phyloP scores from a whole-genome alignment of 2,797 vertebrate species.

The Chloroceryle inda region DNA sequence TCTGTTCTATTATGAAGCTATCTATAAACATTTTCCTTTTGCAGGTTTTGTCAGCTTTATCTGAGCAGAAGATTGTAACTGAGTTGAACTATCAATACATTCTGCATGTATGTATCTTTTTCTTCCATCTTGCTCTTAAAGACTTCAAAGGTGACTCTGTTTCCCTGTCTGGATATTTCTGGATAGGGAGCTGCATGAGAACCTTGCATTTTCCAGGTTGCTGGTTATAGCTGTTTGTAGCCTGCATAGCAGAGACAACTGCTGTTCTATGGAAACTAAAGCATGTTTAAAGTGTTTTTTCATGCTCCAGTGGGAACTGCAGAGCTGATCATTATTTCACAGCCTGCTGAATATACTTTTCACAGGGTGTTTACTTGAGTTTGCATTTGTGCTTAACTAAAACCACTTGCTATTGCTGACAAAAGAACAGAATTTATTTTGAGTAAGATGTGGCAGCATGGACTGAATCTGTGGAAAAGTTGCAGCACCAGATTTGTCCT shows the following conservation, averaged over 20 bases:
- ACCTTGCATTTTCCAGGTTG: background rate
- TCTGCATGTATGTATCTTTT: background rate
- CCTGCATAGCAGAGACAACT: background rate
- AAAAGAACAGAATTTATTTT: background rate
- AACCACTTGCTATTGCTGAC: background rate
- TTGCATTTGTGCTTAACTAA: background rate
- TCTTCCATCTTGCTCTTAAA: background rate
- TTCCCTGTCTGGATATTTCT: background rate
- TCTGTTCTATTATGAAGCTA: background rate
- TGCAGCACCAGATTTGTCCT: background rate
- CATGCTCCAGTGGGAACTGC: background rate
- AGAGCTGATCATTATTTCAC: slow-evolving; percentile 26
- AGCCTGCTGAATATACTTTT: slow-evolving; percentile 36
- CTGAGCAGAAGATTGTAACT: background rate
- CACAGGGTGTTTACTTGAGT: slow-evolving; percentile 13
- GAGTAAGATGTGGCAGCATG: background rate
- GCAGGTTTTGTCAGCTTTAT: background rate
- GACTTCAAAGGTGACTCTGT: background rate
- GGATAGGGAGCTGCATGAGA: background rate
- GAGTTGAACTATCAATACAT: background rate
- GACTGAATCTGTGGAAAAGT: background rate
- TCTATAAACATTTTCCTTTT: background rate
- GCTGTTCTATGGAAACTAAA: slow-evolving; percentile 11
- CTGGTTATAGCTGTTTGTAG: background rate
- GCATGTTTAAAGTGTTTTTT: slow-evolving; percentile 6